A percentile compares a stretch with the other conserved stretches of the same genome.
phyloP scores from a whole-genome alignment of 2,113 vertebrate genomes.

The Atractosteus spatula region DNA sequence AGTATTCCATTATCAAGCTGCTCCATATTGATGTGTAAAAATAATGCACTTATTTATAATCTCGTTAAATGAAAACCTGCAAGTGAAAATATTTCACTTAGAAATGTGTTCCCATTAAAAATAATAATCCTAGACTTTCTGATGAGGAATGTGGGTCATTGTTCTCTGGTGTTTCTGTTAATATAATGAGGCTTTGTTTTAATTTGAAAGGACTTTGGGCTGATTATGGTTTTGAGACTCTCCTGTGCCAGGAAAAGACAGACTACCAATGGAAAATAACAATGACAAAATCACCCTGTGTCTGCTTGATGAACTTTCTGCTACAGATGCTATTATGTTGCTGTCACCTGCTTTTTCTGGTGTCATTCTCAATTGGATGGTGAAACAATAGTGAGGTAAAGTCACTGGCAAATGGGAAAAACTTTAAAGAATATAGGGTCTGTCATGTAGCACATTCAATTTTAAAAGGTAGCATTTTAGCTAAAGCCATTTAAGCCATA shows the following conservation, averaged over 20 bases:
- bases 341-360: slow-evolving; percentile 41
- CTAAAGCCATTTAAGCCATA: background rate
- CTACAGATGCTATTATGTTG: slow-evolving; percentile 50
- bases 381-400: slow-evolving; percentile 27
- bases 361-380: slow-evolving; percentile 36
- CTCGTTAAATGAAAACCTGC: slow-evolving; percentile 17
- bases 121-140: slow-evolving; percentile 52
- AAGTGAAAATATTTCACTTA: slow-evolving; percentile 34
- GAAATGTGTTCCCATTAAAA: slow-evolving; percentile 26
- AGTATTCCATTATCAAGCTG: slow-evolving; percentile 28
- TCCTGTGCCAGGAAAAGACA: background rate
- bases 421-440: slow-evolving; percentile 20
- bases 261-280: background rate
- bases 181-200: slow-evolving; percentile 60
- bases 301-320: slow-evolving; percentile 41
- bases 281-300: slow-evolving; percentile 22
- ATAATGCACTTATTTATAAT: slow-evolving; percentile 11
- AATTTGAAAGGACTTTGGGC: slow-evolving; percentile 60
- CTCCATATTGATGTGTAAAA: slow-evolving; percentile 14
- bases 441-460: slow-evolving; percentile 6
- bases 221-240: slow-evolving; percentile 12
- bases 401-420: slow-evolving; percentile 13
- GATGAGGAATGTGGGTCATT: slow-evolving; percentile 55
- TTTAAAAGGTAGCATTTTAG: background rate
- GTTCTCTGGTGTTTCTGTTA: slow-evolving; percentile 56